Evolutionary conservation across 2,797 vertebrate species (phyloP), one percentile per base, ranked within the genome.

Genomic region (Tapera naevia): DNA sequence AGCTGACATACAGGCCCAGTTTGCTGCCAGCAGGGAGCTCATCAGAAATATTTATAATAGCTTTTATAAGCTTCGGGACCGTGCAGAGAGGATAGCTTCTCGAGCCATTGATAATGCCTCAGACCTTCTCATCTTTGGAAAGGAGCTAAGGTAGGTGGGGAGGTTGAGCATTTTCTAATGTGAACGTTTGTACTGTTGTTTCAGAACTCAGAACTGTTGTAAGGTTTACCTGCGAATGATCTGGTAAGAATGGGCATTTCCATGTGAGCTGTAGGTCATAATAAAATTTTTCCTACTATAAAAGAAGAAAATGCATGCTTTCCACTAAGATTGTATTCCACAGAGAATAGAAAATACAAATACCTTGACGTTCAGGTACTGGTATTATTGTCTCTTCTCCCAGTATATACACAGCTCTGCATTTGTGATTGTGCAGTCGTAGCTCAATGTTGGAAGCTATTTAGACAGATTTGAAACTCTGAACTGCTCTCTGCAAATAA

Each of bases 1-100:
- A 4, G 96, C 98, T 8, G 99, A 99, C 96, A 98, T 99, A 89
- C 99, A 99, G 97, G 97, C 97, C 51, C 99, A 99, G 95, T 99
- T 99, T 92, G 98, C 98, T 3, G 96, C 98, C 60, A 99, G 99
- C 98, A 98, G 99, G 81, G 99, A 99, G 95, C 97, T 99, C 95
- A 99, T 99, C 92, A 98, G 98, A 70, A 99, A 99, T 86, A 98
- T 99, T 97, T 98, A 99, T 97, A 99, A 98, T 96, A 99, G 99
- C 97, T 99, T 99, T 94, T 98, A 98, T 64, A 99, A 98, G 96
- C 98, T 99, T n/a, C 98, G 99, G 11, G 99, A 99, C 96, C 97
- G 98, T 46, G 98, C 99, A 0, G 99, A 99, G 97, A 98, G 98
- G 50, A 99, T 99, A 80, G 99, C 98, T 0, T 97, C 98, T 48